phyloP scores from a whole-genome alignment of 2,113 vertebrate genomes.

The Cariama cristata region DNA sequence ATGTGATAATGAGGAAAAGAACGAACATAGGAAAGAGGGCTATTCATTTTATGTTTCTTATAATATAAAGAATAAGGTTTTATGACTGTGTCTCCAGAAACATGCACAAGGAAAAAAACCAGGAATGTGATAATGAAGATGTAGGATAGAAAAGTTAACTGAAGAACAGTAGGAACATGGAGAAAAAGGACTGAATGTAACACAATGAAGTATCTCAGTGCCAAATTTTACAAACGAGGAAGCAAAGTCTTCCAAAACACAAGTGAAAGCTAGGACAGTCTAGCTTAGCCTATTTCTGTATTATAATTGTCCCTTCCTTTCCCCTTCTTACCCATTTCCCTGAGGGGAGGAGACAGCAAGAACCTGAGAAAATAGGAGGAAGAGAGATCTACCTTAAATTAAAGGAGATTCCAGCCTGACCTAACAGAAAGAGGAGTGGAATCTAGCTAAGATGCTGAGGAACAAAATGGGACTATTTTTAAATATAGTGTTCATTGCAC shows the following conservation, averaged over 20 bases:
- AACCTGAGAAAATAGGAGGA: neutral
- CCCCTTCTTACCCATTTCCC: neutral
- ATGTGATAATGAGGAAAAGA: neutral
- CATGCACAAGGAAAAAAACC: neutral
- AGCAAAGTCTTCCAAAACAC: neutral
- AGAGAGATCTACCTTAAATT: neutral
- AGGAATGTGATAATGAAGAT: neutral
- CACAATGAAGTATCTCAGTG: neutral
- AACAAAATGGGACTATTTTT: neutral
- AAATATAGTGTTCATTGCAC: neutral
- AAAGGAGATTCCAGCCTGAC: neutral
- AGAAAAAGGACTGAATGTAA: neutral
- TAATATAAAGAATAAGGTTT: neutral
- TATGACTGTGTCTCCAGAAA: neutral
- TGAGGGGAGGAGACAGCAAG: neutral
- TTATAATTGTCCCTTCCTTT: neutral
- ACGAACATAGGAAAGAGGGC: neutral
- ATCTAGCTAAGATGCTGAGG: neutral
- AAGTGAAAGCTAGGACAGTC: neutral
- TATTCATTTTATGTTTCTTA: neutral
- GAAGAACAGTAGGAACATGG: neutral
- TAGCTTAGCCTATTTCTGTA: neutral
- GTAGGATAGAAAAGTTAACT: neutral
- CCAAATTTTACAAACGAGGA: neutral
- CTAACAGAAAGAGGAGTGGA: neutral